A percentile compares a stretch with the other conserved stretches of the same genome.
Conservation (phyloP, 2,113 vertebrate genomes). For the Podocnemis expansa region DNA sequence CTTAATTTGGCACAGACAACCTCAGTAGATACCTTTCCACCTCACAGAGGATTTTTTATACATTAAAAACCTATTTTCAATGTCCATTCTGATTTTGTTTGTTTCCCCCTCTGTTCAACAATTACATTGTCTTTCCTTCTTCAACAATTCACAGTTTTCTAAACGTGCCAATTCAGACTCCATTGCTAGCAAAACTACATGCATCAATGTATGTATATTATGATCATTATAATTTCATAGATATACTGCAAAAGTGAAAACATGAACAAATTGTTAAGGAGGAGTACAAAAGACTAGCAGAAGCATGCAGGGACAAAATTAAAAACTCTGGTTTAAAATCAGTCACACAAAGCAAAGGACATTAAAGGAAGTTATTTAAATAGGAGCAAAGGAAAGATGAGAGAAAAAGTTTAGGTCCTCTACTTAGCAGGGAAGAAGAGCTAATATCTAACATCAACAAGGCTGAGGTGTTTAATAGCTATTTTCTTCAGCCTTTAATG, state of each 20-base stretch:
- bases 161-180: neutral
- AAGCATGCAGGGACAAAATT: too few relatives aligned
- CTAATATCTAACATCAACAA: neutral
- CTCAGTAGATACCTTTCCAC: neutral
- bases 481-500: neutral
- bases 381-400: neutral
- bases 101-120: neutral
- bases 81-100: neutral
- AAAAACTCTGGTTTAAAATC: too few relatives aligned
- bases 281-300: too few relatives aligned
- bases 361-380: neutral
- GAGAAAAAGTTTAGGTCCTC: neutral
- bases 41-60: neutral
- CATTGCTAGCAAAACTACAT: rapidly evolving
- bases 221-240: neutral
- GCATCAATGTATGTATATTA: neutral
- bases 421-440: neutral
- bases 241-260: neutral
- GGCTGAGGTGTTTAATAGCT: neutral
- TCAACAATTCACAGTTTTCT: neutral
- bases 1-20: neutral
- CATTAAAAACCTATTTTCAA: neutral
- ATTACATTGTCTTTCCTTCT: neutral
- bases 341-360: too few relatives aligned
- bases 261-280: too few relatives aligned